These are phyloP conservation scores for Lepetodrilus schrolli DNA, from an alignment of 2,888 invertebrate species.

Conservation along the genomic window DNA sequence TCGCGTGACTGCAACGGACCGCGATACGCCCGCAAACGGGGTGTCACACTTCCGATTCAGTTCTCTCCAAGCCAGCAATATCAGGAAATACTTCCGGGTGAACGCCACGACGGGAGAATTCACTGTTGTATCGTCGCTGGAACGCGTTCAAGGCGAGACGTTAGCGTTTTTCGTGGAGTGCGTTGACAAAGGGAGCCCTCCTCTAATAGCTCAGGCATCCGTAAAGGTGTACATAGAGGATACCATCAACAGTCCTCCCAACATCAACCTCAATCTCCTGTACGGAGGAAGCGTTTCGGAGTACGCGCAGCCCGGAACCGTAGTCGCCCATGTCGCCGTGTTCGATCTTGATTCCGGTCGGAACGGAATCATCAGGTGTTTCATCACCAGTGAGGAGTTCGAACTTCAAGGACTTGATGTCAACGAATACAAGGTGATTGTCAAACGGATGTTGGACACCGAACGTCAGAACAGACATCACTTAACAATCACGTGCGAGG, in stretches of 20 bases:
- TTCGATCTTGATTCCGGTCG: slow-evolving; percentile 59
- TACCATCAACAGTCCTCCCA: slow-evolving; percentile 95
- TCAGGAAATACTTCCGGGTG: slow-evolving; percentile 50
- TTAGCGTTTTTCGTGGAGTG: slow-evolving; percentile 58
- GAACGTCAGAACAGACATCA: slow-evolving; percentile 44
- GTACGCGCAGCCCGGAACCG: slow-evolving; percentile 59
- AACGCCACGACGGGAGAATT: slow-evolving; percentile 57
- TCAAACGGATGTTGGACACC: slow-evolving; percentile 44
- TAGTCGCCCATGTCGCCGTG: slow-evolving; percentile 62
- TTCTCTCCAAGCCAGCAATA: slow-evolving; percentile 47
- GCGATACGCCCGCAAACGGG: slow-evolving; percentile 87
- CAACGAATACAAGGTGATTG: slow-evolving; percentile 62
- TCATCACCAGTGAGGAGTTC: slow-evolving; percentile 53
- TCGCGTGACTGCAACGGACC: slow-evolving; percentile 86
- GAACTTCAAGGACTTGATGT: slow-evolving; percentile 55
- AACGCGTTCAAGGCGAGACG: slow-evolving; percentile 53
- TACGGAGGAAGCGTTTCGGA: slow-evolving; percentile 59
- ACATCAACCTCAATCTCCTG: slow-evolving; percentile 73
- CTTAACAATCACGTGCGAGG: slow-evolving; percentile 49
- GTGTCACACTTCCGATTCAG: slow-evolving; percentile 76
- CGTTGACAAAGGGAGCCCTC: slow-evolving; percentile 58
- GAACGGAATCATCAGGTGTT: slow-evolving; percentile 64
- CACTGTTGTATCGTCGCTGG: slow-evolving; percentile 51
- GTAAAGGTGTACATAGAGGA: slow-evolving; percentile 79
- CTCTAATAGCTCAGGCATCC: slow-evolving; percentile 54